phyloP scores from a whole-genome alignment of 2,888 invertebrate species.

The Standfussiana lucernea region DNA sequence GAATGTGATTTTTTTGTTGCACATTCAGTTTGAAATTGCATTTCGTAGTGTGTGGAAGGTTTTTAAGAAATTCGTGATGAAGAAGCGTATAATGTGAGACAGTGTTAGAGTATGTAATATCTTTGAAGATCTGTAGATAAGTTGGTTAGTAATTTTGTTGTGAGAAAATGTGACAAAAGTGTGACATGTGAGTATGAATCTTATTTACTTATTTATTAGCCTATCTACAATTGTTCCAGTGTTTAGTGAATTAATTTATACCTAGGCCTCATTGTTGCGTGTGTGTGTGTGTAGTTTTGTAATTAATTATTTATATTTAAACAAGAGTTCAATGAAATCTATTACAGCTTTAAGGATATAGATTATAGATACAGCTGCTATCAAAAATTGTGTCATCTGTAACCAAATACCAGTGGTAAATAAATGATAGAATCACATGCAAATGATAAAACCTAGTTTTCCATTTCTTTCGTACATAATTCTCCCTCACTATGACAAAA shows the following conservation, averaged over 20 bases:
- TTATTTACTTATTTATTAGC: too few relatives aligned
- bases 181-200: constrained; percentile 19
- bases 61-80: constrained; percentile 22
- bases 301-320: not conserved
- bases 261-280: not conserved
- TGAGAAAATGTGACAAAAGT: not conserved
- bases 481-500: not conserved
- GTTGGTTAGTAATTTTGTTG: not conserved
- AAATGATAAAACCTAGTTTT: not conserved
- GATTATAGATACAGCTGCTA: not conserved
- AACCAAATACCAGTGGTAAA: not conserved
- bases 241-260: not conserved
- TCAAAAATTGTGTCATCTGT: not conserved
- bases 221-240: too few relatives aligned
- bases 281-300: not conserved
- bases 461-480: not conserved
- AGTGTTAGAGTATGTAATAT: not conserved
- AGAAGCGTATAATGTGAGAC: not conserved
- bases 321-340: too few relatives aligned
- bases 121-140: not conserved
- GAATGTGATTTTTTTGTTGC: constrained; percentile 77
- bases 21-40: constrained; percentile 82
- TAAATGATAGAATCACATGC: not conserved
- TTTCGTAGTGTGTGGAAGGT: constrained; percentile 79
- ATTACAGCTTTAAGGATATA: not conserved